Evolutionary conservation across 2,797 vertebrate species (phyloP), one percentile per base, ranked within the genome.

Genomic region (Rhadinocentrus ornatus): DNA sequence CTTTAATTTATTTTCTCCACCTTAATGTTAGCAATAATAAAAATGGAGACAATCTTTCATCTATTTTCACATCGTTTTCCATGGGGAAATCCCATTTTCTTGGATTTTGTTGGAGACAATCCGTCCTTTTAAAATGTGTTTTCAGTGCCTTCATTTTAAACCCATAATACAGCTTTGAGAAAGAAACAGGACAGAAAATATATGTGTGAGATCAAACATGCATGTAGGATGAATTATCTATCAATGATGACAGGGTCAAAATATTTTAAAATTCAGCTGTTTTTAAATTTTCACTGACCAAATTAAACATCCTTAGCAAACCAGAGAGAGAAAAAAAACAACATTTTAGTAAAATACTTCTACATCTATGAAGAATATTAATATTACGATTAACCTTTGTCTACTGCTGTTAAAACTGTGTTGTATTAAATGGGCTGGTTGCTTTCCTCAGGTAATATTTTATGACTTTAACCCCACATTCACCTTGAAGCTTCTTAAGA

Each of bases 381-480:
- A 22, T 37, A 66, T 67, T 31, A 62, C 34, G 41, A 8, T 26
- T 3, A 5, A 31, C 35, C 34, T 53, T 46, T 20, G 48, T 71
- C 66, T 22, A 44, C 32, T 20, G 1, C 48, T 22, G 0, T 54
- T 48, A 15, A 55, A 58, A 50, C 46, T 24, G 29, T 50, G 52
- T 44, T 16, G 37, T 22, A 31, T 62, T 75, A 59, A 64, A 74
- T 70, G 29, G 67, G 13, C 34, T 66, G 35, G 22, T 68, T 58
- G 48, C 46, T 29, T 41, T 62, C 16, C 62, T 31, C 64, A 35
- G 46, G 50, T 46, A 20, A 63, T 61, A 34, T 62, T 75, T 57
- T 66, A 60, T 74, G 67, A 63, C 69, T 84, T 81, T 80, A 86
- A 86, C 86, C 78, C 65, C 48, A 44, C 74, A 6, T 78, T 89